A percentile compares a stretch with the other conserved stretches of the same genome.
Conservation (phyloP, 1,140 invertebrate species). For the Panagrolaimus sp. region DNA sequence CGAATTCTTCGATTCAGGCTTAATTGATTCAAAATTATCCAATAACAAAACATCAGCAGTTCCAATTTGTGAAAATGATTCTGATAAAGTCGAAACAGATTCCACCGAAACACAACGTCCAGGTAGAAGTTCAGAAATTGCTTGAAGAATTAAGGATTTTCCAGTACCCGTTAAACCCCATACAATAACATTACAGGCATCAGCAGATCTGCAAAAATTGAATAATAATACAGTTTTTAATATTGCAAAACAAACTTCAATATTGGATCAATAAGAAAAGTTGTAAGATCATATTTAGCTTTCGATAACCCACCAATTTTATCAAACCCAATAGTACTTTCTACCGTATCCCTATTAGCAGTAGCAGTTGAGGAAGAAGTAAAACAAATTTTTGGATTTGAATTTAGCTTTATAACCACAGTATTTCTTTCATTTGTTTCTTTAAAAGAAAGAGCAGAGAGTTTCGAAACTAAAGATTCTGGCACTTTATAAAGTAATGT, state of each 20-base stretch:
- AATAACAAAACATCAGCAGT: constrained; percentile 13
- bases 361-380: not conserved
- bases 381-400: not conserved
- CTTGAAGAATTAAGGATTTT: constrained; percentile 31
- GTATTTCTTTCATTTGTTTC: not conserved
- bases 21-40: constrained; percentile 20
- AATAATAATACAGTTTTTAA: not conserved
- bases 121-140: constrained; percentile 3
- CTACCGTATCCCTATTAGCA: not conserved
- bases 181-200: constrained; percentile 29
- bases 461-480: not conserved
- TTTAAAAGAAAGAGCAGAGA: not conserved
- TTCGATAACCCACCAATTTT: constrained; percentile 16
- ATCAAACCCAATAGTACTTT: not conserved
- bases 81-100: constrained; percentile 7
- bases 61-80: not conserved
- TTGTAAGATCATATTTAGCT: constrained; percentile 20
- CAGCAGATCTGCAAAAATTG: constrained; percentile 1
- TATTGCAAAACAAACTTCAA: not conserved
- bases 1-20: not conserved
- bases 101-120: constrained; percentile 7
- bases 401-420: not conserved
- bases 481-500: constrained; percentile 14
- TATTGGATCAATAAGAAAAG: constrained; percentile 20
- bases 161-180: constrained; percentile 43